Base-by-base conservation (phyloP, 2,797 vertebrate genomes). In the Pangasius krempfi region DNA sequence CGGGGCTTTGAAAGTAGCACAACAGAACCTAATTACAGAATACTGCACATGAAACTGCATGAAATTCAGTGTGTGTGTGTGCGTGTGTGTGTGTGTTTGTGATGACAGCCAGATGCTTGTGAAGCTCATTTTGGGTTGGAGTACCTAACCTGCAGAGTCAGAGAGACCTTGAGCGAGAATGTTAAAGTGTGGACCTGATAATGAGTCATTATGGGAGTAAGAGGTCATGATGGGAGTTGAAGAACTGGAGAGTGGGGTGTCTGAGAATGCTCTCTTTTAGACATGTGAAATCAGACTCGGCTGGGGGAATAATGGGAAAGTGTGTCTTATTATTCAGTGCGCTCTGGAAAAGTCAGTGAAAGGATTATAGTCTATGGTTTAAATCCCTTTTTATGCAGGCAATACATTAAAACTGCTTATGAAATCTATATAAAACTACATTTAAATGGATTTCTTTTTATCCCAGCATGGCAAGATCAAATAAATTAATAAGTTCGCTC, bases 1-100 rank as follows among this genome's bases (percentile, higher is more conserved):
- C 72, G 73, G 76, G 89, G 78, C 89, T 84, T 85, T 87, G 50
- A n/a, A 85, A 87, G 86, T 85, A 91, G 10, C 78, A 91, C 88
- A 93, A 92, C 89, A 50, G 86, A 79, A 68, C 91, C 92, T 93
- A 90, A 92, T 94, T 91, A 92, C 88, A 85, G 78, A 84, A 88
- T 84, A 58, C 54, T 30, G 64, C 68, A 62, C 33, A 85, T 64
- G 58, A 87, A 58, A 82, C 76, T 68, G 89, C 64, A 84, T 52
- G 62, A 84, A 84, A 52, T 50, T 68, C 37, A 40, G 33, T 44
- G 58, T 56, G 82, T 50, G 58, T 78, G 87, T 86, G 84, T 76
- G 40, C 83, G 84, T 76, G 72, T 75, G 72, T 75, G 72, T 81
- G 50, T 75, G 90, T 76, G 87, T 86, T 84, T 85, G 82, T 76